Base-by-base conservation (phyloP, 2,797 vertebrate genomes). In the Hylomyscus alleni region DNA sequence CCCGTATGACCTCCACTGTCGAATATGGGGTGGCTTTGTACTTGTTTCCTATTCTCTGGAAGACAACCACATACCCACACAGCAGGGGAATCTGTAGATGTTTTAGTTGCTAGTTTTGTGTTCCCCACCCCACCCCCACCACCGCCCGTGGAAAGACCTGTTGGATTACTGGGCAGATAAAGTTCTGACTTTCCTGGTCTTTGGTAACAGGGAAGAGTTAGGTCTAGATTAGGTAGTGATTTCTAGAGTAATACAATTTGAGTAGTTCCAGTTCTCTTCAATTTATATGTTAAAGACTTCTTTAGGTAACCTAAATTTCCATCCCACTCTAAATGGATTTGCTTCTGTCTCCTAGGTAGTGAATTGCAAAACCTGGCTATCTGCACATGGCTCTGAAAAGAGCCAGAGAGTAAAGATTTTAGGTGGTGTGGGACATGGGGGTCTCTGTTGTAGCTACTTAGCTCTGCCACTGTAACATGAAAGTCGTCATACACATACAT, bases 221-320 rank as follows among this genome's bases (percentile, higher is more conserved):
- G 37, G 37, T 75, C 81, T 44, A 73, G 54, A 56, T 90, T 54
- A 17, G 40, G 56, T 52, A 40, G 62, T 26, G 40, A 26, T 83
- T 88, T 82, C 60, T n/a, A 60, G 17, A 19, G 40, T 75, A 87
- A 29, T 72, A n/a, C 56, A 62, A 50, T 84, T 47, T 50, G 22
- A 47, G 6, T 75, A 69, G 60, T 11, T 96, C 75, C 94, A 37
- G 50, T 92, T 56, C n/a, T 90, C 44, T 77, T 65, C 65, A 58
- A 34, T 93, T 34, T 62, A 1, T 40, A 19, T 73, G n/a, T 54
- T 89, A 40, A 87, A 85, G 69, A 31, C 58, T 94, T 85, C n/a
- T 93, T 94, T 77, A 65, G 58, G 54, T 93, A 91, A 83, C 80
- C 40, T 90, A 65, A 67, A 91, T 44, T 80, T 93, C 86, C 58